Base-by-base conservation (phyloP, 2,888 invertebrate genomes). In the Sphaerophoria rueppellii region DNA sequence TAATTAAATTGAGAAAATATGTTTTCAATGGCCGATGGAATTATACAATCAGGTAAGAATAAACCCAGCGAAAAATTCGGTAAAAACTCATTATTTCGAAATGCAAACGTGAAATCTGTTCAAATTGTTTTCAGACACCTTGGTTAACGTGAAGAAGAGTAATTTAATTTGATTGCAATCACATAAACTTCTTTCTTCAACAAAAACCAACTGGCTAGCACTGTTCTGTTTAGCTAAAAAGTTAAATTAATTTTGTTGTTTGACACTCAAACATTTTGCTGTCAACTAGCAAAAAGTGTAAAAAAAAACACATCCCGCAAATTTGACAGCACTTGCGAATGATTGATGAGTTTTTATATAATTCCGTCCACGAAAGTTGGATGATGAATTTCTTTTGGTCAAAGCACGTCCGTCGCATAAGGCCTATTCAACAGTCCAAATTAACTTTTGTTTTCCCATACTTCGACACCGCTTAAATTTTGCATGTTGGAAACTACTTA, bases 401-500 rank as follows among this genome's bases (percentile, higher is more conserved):
- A 63, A 48, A 46, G 14, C 48, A 34, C 4, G 34, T 63, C 48
- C 24, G 34, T 63, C 48, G 11, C 63, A 9, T 61, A 46, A 46
- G 48, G 14, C 63, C 63, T 63, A 46, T 63, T 63, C 48, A 63
- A 63, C 48, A 63, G 48, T 63, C 7, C 1, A 60, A 63, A 34
- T 34, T 34, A 14, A 61, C n/a, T 63, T 24, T 63, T 48, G 43
- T 14, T 48, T 16, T 24, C 1, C 14, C 6, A n/a, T 5, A 48
- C n/a, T 48, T 43, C 43, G 14, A 4, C 58, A 48, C 9, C 4
- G 9, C 24, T 24, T 24, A 24, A 24, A 24, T 48, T 46, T 48
- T 63, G 63, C 63, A 63, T 63, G 63, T 48, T 34, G 48, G 16
- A 63, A 48, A 46, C 48, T 63, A 63, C 63, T 63, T 61, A 11